Evolutionary conservation across 2,888 invertebrate genomes (phyloP).

Genomic region (Amitus sp.): DNA sequence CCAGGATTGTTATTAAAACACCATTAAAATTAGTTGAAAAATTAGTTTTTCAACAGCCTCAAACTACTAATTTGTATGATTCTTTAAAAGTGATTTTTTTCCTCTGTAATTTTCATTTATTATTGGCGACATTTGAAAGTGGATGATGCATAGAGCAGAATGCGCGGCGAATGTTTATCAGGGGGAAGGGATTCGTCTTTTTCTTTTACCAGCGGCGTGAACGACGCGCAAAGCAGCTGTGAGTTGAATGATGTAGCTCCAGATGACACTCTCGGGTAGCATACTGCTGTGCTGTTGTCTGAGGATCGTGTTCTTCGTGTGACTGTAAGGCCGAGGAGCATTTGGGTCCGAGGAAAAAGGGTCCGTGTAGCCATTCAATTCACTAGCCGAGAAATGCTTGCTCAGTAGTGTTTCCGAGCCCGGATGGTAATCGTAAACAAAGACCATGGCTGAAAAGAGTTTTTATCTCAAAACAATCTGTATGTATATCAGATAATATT

Average conservation of each 20-base stretch:
- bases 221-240: constrained; percentile 92
- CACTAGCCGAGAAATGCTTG: constrained; percentile 80
- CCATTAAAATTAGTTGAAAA: no score
- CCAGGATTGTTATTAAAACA: no score
- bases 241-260: constrained; percentile 95
- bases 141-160: no score
- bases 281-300: constrained; percentile 79
- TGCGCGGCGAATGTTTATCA: no score
- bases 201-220: constrained; percentile 74
- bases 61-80: no score
- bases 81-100: no score
- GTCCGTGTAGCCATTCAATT: constrained; percentile 75
- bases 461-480: no score
- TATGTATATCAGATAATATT: no score
- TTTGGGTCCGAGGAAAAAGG: constrained; percentile 87
- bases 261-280: constrained; percentile 90
- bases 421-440: constrained; percentile 96
- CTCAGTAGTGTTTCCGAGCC: constrained; percentile 87
- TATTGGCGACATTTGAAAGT: no score
- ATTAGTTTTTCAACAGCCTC: no score
- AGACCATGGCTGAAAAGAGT: constrained; percentile 83
- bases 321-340: constrained; percentile 82
- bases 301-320: constrained; percentile 84
- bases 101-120: no score
- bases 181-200: no score